Conservation (phyloP, 2,888 invertebrate genomes). For the Geotrupes spiniger region DNA sequence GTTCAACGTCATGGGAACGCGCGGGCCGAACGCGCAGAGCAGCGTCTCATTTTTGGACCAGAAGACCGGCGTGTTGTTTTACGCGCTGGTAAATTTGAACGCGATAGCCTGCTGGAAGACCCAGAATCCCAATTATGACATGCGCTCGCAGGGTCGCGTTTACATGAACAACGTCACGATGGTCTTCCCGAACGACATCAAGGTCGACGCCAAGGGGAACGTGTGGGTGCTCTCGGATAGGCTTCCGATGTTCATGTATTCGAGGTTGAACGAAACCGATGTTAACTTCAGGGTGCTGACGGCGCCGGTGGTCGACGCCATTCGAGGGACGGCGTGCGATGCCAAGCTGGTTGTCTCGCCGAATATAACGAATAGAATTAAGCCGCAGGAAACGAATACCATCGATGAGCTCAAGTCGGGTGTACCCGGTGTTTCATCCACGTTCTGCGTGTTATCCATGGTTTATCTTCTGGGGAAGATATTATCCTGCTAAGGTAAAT, state of each 20-base stretch:
- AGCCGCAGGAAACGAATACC: background rate
- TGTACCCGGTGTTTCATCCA: background rate
- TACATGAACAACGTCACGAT: constrained; percentile 69
- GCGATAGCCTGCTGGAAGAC: constrained; percentile 78
- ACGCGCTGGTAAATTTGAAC: constrained; percentile 70
- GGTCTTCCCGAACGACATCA: constrained; percentile 76
- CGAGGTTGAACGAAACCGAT: constrained; percentile 58
- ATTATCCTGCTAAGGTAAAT: constrained; percentile 3
- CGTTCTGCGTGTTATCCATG: background rate
- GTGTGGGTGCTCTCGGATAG: constrained; percentile 74
- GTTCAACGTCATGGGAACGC: constrained; percentile 64
- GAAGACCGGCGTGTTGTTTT: constrained; percentile 70
- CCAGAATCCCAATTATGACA: constrained; percentile 63
- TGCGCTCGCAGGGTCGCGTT: constrained; percentile 69
- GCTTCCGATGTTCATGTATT: constrained; percentile 69
- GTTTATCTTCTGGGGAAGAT: background rate
- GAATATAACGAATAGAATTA: constrained; percentile 18
- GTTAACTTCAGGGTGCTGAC: constrained; percentile 71
- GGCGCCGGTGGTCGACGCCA: constrained; percentile 66
- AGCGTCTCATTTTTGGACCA: constrained; percentile 70
- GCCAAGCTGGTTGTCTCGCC: constrained; percentile 48
- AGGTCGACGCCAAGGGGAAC: constrained; percentile 68
- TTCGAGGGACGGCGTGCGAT: constrained; percentile 70
- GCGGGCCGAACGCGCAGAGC: constrained; percentile 71
- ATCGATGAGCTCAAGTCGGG: background rate